phyloP scores from a whole-genome alignment of 1,140 invertebrate genomes.

The Drosophila pruinosa region DNA sequence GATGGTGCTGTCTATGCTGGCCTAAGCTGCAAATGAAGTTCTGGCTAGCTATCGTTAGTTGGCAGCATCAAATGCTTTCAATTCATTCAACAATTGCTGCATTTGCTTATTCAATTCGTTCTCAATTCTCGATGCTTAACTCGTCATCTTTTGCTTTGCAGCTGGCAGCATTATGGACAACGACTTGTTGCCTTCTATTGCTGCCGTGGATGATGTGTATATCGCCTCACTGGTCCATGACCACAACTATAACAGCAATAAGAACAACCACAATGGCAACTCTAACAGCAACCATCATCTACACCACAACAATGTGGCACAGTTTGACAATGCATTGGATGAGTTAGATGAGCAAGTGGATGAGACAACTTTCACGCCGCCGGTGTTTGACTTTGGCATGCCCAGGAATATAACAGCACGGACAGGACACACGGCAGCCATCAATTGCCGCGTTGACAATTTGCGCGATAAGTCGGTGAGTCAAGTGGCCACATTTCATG shows the following conservation, averaged over 20 bases:
- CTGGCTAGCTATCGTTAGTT: not conserved
- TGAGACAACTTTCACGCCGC: conserved; percentile 84
- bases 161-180: conserved; percentile 43
- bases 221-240: conserved; percentile 58
- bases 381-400: conserved; percentile 90
- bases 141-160: conserved; percentile 11
- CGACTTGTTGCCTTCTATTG: conserved; percentile 63
- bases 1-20: not conserved
- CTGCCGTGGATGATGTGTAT: conserved; percentile 66
- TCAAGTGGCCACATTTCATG: conserved; percentile 1
- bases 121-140: not conserved
- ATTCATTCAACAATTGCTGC: conserved; percentile 40
- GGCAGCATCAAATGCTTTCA: conserved; percentile 8
- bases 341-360: conserved; percentile 51
- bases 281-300: conserved; percentile 14
- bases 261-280: not conserved
- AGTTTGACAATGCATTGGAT: conserved; percentile 59
- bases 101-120: conserved; percentile 45
- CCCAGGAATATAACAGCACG: conserved; percentile 91
- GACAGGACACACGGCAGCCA: conserved; percentile 91
- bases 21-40: conserved; percentile 46
- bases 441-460: conserved; percentile 92
- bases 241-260: conserved; percentile 47
- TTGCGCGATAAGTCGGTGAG: conserved; percentile 93
- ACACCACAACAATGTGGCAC: conserved; percentile 45